Evolutionary conservation across 2,797 vertebrate species (phyloP).

Genomic region (Chelonia mydas): DNA sequence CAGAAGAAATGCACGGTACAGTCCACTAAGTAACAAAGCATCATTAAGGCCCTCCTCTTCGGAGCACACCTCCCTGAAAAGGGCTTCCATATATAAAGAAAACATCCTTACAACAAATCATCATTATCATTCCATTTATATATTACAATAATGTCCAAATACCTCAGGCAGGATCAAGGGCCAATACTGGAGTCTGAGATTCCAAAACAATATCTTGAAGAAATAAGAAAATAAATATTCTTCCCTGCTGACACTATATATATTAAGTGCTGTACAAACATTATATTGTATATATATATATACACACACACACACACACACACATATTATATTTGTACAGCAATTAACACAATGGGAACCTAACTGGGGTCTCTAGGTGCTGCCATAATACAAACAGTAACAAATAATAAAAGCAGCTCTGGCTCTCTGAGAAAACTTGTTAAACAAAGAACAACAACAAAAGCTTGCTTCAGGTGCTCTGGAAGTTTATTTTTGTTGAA

Average conservation of each 20-base stretch:
- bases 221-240: constrained; percentile 20
- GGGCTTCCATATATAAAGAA: constrained; percentile 20
- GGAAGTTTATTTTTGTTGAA: background rate
- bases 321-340: background rate
- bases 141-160: constrained; percentile 31
- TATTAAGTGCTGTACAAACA: background rate
- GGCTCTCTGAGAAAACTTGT: background rate
- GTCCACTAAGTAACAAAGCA: background rate
- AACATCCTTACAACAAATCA: constrained; percentile 41
- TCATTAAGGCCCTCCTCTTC: background rate
- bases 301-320: no score
- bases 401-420: background rate
- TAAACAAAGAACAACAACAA: background rate
- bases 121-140: constrained; percentile 55
- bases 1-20: background rate
- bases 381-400: no score
- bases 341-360: background rate
- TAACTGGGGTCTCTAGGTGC: background rate
- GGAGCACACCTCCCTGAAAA: background rate
- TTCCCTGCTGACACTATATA: constrained; percentile 16
- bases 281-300: no score
- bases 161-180: constrained; percentile 24
- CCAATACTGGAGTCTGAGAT: constrained; percentile 11
- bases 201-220: constrained; percentile 63
- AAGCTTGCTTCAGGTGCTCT: background rate